A percentile compares a stretch with the other conserved stretches of the same genome.
These are phyloP conservation scores for Formica exsecta DNA, from an alignment of 1,140 invertebrate genomes.

Conservation along the genomic window DNA sequence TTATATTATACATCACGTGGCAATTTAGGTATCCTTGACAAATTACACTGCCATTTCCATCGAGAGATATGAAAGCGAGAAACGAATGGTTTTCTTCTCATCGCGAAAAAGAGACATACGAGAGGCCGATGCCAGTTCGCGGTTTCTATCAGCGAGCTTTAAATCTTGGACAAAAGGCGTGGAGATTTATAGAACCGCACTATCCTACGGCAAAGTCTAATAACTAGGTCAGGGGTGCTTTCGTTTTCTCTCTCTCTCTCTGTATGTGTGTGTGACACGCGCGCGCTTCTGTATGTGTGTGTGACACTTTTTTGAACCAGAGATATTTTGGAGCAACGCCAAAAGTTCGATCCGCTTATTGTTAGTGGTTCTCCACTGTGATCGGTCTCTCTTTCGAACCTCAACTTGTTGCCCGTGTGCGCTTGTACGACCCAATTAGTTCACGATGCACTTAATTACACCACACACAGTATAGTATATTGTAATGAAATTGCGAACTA, in stretches of 20 bases:
- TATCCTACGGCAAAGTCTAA: constrained; percentile 24
- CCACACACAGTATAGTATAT: background rate
- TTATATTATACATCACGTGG: background rate
- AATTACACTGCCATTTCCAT: background rate
- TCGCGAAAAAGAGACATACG: background rate
- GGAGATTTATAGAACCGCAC: constrained; percentile 11
- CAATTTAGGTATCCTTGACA: constrained; percentile 13
- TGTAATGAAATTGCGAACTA: constrained; percentile 1
- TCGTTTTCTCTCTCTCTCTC: background rate
- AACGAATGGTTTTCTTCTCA: background rate
- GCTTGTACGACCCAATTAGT: background rate
- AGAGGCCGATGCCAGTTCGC: background rate
- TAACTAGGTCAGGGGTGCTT: constrained; percentile 40
- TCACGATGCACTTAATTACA: constrained; percentile 22
- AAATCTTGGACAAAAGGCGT: constrained; percentile 20
- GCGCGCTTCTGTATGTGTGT: background rate
- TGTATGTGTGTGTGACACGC: no score
- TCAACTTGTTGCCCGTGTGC: constrained; percentile 20
- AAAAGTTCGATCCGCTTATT: constrained; percentile 17
- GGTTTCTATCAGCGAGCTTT: background rate
- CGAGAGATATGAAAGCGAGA: background rate
- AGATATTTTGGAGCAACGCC: background rate
- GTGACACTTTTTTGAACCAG: background rate
- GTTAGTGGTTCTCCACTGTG: background rate
- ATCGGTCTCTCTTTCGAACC: background rate